Conservation (phyloP, 2,888 invertebrate species). For the Drosophila mettleri region DNA sequence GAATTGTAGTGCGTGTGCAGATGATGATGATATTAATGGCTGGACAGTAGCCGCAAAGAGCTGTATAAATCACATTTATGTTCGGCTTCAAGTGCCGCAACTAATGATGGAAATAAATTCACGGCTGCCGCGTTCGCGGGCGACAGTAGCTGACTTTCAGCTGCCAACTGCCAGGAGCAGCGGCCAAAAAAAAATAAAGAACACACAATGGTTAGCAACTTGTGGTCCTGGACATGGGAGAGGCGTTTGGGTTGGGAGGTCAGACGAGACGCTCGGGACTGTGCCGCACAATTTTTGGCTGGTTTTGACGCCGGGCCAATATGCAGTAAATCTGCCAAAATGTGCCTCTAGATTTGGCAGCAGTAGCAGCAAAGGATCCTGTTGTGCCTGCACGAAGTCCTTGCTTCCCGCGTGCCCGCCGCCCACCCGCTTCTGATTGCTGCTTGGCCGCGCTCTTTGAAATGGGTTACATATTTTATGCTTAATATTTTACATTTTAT, state of each 20-base stretch:
- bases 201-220: conserved; percentile 15
- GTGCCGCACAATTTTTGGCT: conserved; percentile 70
- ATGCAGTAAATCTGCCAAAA: conserved; percentile 85
- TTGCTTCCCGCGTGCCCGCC: neutral
- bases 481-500: conserved; percentile 81
- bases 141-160: conserved; percentile 62
- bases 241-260: conserved; percentile 21
- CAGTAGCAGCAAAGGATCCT: conserved; percentile 26
- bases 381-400: conserved; percentile 1
- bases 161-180: conserved; percentile 44
- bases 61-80: conserved; percentile 77
- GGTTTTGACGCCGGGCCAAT: conserved; percentile 85
- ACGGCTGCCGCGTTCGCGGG: conserved; percentile 49
- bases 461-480: conserved; percentile 83
- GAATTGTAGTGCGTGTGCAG: conserved; percentile 49
- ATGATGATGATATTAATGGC: conserved; percentile 17
- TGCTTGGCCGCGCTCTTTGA: conserved; percentile 44
- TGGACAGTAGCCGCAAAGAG: conserved; percentile 53
- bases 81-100: conserved; percentile 77
- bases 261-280: conserved; percentile 53
- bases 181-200: conserved; percentile 14
- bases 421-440: conserved; percentile 1
- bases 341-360: conserved; percentile 80
- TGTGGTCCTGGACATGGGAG: conserved; percentile 2
- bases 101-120: conserved; percentile 83